phyloP scores from a whole-genome alignment of 2,113 vertebrate species.

The Charina bottae region DNA sequence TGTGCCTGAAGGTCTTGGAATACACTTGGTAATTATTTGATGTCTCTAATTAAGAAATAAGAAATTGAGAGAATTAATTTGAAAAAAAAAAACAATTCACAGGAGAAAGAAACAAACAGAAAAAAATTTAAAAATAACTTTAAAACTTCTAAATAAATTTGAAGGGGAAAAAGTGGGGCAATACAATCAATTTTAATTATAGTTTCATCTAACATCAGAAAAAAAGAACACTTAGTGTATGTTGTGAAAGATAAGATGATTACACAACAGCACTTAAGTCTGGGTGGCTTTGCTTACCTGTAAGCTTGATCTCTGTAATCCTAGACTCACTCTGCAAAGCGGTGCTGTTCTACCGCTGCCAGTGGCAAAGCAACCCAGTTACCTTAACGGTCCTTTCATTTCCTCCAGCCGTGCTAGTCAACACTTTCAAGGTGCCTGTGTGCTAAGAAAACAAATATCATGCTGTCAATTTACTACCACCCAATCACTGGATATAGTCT shows the following conservation, averaged over 20 bases:
- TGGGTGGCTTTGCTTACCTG: conserved; percentile 65
- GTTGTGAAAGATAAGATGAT: conserved; percentile 23
- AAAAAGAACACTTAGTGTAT: conserved; percentile 12
- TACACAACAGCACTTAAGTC: neutral
- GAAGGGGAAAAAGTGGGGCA: neutral
- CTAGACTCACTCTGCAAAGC: conserved; percentile 53
- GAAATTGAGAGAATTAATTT: neutral
- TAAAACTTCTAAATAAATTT: neutral
- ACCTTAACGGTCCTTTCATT: conserved; percentile 72
- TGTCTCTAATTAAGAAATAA: neutral
- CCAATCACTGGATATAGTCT: neutral
- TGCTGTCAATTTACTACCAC: neutral
- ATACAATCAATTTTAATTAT: conserved; percentile 28
- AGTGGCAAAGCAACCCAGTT: conserved; percentile 49
- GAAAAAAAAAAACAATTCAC: neutral
- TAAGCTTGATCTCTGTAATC: conserved; percentile 51
- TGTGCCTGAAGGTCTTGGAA: neutral
- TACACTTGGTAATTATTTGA: neutral
- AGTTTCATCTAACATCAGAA: neutral
- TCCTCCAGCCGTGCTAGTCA: conserved; percentile 61
- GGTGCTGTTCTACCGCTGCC: conserved; percentile 33
- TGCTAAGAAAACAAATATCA: conserved; percentile 31
- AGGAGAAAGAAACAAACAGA: neutral
- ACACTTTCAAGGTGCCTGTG: conserved; percentile 63
- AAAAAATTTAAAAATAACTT: neutral